Base-by-base conservation (phyloP, 2,888 invertebrate species). In the Phalera bucephala region DNA sequence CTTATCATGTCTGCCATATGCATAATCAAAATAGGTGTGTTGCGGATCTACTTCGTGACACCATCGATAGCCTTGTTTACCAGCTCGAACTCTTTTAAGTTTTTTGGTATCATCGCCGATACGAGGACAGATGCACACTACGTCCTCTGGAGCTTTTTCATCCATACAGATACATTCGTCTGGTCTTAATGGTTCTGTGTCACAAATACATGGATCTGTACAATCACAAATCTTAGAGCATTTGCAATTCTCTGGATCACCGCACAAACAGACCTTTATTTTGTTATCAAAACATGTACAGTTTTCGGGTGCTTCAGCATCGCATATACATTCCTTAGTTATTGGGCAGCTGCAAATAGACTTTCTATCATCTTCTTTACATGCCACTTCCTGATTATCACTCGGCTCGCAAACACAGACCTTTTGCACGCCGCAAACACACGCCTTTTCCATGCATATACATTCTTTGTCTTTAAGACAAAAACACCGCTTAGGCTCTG, bases 21-120 rank as follows among this genome's bases (percentile, higher is more conserved):
- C 80, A 39, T 72, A 89, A 48, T 80, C 86, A 58, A 89, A 89
- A 60, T 59, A 89, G 0, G 83, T 87, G 41, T 89, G 87, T 7
- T 62, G 62, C 2, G 89, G 80, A 57, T 87, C 81, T 4, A 87
- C 76, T 26, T 81, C 80, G 27, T 76, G 76, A 44, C 89, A 88
- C 88, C 86, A 88, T 28, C 83, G 67, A 50, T 80, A 85, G 1
- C 81, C 85, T 20, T 86, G 68, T 63, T 80, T 85, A 4, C 83
- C 80, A 21, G 79, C 78, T 37, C 77, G 67, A 9, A 71, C 60
- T 60, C 46, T 77, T 61, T 80, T 84, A 10, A 85, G 37, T 48
- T 74, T 82, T 29, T 58, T 69, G 0, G 45, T 41, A 22, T 59
- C 36, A 10, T 65, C 57, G 23, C 60, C 39, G 36, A 67, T 61